These are phyloP conservation scores for Phrynosoma platyrhinos DNA, from an alignment of 2,113 vertebrate species.

Conservation along the genomic window DNA sequence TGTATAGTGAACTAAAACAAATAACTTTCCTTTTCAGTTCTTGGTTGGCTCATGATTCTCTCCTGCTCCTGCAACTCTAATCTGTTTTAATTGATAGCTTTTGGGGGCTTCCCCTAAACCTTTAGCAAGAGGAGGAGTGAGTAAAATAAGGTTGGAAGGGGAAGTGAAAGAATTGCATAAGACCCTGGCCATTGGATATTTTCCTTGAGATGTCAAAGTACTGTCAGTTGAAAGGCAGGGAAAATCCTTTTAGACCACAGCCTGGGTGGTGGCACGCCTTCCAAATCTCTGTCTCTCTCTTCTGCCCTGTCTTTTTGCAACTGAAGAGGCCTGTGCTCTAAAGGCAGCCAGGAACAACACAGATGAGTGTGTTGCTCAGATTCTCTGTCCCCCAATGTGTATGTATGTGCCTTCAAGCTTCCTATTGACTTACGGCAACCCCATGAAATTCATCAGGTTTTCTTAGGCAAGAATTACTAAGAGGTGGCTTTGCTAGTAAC, in stretches of 20 bases:
- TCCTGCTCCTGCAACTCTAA: neutral
- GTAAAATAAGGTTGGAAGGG: neutral
- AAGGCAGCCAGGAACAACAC: neutral
- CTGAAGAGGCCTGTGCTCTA: too few species aligned
- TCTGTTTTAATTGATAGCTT: neutral
- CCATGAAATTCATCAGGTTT: too few species aligned
- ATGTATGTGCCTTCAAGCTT: too few species aligned
- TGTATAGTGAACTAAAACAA: neutral
- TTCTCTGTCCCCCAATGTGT: neutral
- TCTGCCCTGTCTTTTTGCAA: too few species aligned
- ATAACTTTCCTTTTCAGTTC: neutral
- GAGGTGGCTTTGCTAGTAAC: too few species aligned
- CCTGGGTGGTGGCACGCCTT: neutral
- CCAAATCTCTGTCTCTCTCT: neutral
- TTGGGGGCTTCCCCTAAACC: neutral
- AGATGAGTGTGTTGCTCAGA: neutral
- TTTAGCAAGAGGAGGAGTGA: neutral
- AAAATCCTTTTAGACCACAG: conserved; percentile 14
- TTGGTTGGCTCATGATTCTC: neutral
- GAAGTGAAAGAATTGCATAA: neutral
- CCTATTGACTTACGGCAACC: too few species aligned
- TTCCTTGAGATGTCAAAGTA: neutral
- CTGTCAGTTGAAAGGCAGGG: neutral
- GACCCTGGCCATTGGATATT: neutral
- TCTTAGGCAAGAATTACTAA: too few species aligned